phyloP scores from a whole-genome alignment of 2,888 invertebrate genomes.

The Diploptera punctata region DNA sequence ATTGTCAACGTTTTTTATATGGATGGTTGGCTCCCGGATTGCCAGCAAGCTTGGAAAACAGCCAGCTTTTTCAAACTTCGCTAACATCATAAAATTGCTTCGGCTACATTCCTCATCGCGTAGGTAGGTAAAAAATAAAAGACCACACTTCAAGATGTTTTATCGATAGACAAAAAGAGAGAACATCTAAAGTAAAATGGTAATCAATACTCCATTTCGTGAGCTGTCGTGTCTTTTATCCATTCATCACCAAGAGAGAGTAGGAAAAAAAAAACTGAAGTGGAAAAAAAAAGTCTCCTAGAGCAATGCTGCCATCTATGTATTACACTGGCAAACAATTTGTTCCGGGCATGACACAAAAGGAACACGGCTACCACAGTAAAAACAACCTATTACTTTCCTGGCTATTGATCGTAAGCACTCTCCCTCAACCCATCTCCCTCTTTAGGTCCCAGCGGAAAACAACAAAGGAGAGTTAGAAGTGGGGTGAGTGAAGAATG shows the following conservation, averaged over 20 bases:
- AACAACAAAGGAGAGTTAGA: conserved; percentile 10
- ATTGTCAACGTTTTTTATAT: conserved; percentile 7
- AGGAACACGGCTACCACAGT: conserved; percentile 28
- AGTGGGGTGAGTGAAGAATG: not conserved
- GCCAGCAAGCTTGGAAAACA: conserved; percentile 4
- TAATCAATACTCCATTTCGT: conserved; percentile 32
- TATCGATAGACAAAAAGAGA: conserved; percentile 23
- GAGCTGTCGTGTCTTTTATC: conserved; percentile 23
- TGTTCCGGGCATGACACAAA: conserved; percentile 30
- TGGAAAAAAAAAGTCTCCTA: conserved; percentile 15
- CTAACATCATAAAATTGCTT: conserved; percentile 16
- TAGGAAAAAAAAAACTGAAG: conserved; percentile 1
- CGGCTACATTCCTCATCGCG: conserved; percentile 11
- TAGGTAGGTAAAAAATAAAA: conserved; percentile 22
- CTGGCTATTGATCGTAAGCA: conserved; percentile 26
- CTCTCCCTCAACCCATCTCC: not conserved
- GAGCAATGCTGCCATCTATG: conserved; percentile 29
- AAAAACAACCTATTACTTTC: conserved; percentile 35
- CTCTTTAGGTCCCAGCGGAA: conserved; percentile 3
- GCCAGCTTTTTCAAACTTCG: conserved; percentile 11
- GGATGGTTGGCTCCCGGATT: conserved; percentile 20
- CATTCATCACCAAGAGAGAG: conserved; percentile 28
- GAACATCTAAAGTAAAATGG: conserved; percentile 28
- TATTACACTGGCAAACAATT: conserved; percentile 35
- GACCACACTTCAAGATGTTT: conserved; percentile 26